Conservation (phyloP, 2,888 invertebrate species). For the Campoplex nolae region DNA sequence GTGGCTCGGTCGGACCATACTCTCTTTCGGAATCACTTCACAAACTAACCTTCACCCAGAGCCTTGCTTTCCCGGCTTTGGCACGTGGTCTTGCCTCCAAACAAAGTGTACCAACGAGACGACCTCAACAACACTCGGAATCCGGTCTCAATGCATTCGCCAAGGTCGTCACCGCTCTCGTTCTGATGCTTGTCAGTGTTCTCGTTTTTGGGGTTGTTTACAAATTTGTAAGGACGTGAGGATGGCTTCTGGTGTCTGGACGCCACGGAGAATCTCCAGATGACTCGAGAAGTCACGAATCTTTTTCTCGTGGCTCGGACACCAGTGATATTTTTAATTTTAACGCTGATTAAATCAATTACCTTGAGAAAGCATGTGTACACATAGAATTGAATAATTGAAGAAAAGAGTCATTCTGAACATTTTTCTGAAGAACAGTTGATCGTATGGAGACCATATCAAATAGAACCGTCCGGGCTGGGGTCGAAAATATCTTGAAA, state of each 20-base stretch:
- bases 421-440: neutral
- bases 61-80: slow-evolving; percentile 90
- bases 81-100: slow-evolving; percentile 89
- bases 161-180: slow-evolving; percentile 89
- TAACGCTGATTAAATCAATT: slow-evolving; percentile 30
- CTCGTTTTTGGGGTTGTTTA: slow-evolving; percentile 91
- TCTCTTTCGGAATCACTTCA: slow-evolving; percentile 90
- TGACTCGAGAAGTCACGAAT: slow-evolving; percentile 67
- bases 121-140: slow-evolving; percentile 88
- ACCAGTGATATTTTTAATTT: slow-evolving; percentile 70
- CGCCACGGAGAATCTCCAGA: slow-evolving; percentile 71
- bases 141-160: slow-evolving; percentile 90
- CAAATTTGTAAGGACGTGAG: slow-evolving; percentile 91
- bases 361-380: neutral
- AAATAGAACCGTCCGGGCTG: neutral
- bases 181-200: slow-evolving; percentile 89
- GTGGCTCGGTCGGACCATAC: slow-evolving; percentile 90
- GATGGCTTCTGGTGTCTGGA: slow-evolving; percentile 89
- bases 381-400: neutral
- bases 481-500: neutral
- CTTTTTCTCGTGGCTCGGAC: slow-evolving; percentile 67
- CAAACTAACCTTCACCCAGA: slow-evolving; percentile 91
- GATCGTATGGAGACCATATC: neutral
- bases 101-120: slow-evolving; percentile 86
- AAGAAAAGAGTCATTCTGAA: neutral